Conservation (phyloP, 2,888 invertebrate species). For the Ennomos quercinarius region DNA sequence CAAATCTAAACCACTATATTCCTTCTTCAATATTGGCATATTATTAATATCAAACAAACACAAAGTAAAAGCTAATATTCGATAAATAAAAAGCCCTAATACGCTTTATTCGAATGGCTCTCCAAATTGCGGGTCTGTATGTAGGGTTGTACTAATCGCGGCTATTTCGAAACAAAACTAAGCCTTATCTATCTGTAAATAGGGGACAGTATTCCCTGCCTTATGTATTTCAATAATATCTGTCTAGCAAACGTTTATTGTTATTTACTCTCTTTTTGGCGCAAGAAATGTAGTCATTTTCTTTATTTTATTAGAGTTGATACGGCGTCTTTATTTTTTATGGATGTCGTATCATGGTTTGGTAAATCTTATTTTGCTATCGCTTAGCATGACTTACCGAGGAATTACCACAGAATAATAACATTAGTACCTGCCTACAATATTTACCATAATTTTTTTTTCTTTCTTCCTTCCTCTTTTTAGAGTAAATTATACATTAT, state of each 20-base stretch:
- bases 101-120: conserved; percentile 10
- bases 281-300: conserved; percentile 42
- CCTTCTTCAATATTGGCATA: neutral
- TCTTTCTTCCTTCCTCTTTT: no score
- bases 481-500: no score
- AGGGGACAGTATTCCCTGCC: conserved; percentile 5
- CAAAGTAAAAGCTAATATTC: conserved; percentile 20
- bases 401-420: no score
- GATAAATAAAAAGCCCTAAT: conserved; percentile 19
- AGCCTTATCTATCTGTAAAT: conserved; percentile 7
- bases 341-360: conserved; percentile 8
- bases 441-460: no score
- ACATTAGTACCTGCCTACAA: no score
- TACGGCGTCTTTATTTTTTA: conserved; percentile 24
- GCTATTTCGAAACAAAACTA: conserved; percentile 16
- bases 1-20: neutral
- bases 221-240: conserved; percentile 31
- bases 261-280: conserved; percentile 46
- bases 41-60: conserved; percentile 7
- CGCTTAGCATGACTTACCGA: neutral
- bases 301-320: conserved; percentile 36
- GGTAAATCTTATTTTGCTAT: neutral
- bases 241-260: conserved; percentile 38
- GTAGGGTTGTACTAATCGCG: conserved; percentile 29
- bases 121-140: conserved; percentile 25